Percentiles rank a stretch among this genome's conserved stretches.
These are phyloP conservation scores for Siniperca chuatsi DNA, from an alignment of 2,113 vertebrate genomes.

Conservation along the genomic window DNA sequence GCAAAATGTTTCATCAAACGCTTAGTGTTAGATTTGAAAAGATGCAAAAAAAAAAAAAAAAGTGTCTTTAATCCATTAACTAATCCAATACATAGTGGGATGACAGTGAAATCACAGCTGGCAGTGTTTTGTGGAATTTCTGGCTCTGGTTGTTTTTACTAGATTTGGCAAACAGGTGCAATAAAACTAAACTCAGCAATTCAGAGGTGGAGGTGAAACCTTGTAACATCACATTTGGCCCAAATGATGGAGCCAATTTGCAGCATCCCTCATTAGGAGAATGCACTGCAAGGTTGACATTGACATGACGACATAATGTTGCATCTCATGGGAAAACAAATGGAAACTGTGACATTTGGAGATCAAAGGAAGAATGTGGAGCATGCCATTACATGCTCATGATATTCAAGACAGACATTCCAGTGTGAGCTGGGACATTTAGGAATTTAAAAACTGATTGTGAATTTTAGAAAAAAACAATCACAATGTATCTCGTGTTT, in stretches of 20 bases:
- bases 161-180: neutral
- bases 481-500: neutral
- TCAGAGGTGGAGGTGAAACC: neutral
- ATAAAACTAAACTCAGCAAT: neutral
- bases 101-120: neutral
- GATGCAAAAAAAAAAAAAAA: neutral
- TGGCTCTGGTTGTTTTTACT: neutral
- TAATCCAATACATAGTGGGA: neutral
- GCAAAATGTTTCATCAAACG: neutral
- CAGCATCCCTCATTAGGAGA: neutral
- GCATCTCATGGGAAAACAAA: neutral
- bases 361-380: neutral
- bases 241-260: neutral
- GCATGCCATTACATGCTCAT: too few species aligned
- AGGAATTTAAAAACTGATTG: neutral
- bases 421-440: neutral
- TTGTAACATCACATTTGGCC: neutral
- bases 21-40: neutral
- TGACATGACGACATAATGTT: neutral
- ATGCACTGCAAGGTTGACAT: neutral
- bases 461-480: neutral
- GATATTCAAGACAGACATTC: too few species aligned
- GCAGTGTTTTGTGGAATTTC: neutral
- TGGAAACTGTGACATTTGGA: neutral
- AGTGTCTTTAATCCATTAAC: neutral